Evolutionary conservation across 2,888 invertebrate genomes (phyloP).

Genomic region (Kryphioiulus occultus): DNA sequence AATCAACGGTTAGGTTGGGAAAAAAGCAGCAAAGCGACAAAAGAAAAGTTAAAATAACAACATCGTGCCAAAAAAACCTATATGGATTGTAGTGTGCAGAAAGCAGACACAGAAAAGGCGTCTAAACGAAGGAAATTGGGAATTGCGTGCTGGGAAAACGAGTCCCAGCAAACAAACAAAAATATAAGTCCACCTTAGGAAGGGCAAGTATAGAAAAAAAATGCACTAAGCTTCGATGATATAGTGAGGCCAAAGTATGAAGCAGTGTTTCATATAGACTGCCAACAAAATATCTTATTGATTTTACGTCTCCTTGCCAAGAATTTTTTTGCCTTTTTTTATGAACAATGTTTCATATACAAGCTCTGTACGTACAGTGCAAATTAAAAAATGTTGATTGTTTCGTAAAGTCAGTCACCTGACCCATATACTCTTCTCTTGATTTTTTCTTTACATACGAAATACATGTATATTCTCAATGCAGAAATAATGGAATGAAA

Average conservation of each 20-base stretch:
- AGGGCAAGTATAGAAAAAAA: not conserved
- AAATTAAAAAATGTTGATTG: too few relatives aligned
- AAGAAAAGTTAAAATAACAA: constrained; percentile 30
- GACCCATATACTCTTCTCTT: too few relatives aligned
- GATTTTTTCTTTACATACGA: too few relatives aligned
- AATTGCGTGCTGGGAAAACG: constrained; percentile 40
- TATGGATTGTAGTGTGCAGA: not conserved
- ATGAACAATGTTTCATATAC: too few relatives aligned
- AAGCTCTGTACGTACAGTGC: too few relatives aligned
- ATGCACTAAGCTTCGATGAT: not conserved
- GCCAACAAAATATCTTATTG: not conserved
- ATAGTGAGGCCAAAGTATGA: constrained; percentile 3
- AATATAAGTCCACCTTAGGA: constrained; percentile 11
- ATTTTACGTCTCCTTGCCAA: not conserved
- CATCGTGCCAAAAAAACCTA: not conserved
- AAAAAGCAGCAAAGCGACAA: constrained; percentile 36
- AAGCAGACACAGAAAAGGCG: constrained; percentile 33
- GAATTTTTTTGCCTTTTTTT: not conserved
- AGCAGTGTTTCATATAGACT: constrained; percentile 27
- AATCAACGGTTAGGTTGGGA: constrained; percentile 12
- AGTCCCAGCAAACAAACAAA: constrained; percentile 22
- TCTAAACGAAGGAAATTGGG: constrained; percentile 26
- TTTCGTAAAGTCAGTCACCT: too few relatives aligned
- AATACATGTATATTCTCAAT: too few relatives aligned
- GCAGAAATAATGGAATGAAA: too few relatives aligned